Conservation (phyloP, 2,797 vertebrate genomes). For the Euphonia xanthogaster region DNA sequence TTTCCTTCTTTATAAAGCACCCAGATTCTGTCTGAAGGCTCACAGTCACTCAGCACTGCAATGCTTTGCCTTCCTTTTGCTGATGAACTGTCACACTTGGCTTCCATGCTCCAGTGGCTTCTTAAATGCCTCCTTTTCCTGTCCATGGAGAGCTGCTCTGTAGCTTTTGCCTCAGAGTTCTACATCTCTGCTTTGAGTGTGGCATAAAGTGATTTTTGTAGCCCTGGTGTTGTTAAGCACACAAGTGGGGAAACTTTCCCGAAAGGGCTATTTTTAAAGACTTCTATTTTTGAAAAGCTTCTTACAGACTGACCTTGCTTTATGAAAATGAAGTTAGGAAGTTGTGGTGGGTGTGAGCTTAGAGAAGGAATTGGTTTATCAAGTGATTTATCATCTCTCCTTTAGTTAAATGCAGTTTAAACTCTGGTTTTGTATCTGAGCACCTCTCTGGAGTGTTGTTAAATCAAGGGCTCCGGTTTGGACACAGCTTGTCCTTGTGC, state of each 20-base stretch:
- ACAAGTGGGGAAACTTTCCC: background rate
- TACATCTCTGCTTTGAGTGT: background rate
- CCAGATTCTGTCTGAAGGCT: background rate
- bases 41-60: background rate
- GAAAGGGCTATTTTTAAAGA: background rate
- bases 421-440: background rate
- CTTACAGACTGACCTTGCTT: background rate
- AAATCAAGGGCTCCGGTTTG: background rate
- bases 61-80: background rate
- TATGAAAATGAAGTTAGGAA: background rate
- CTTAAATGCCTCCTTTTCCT: slow-evolving; percentile 8
- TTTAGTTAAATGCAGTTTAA: background rate
- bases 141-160: background rate
- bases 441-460: background rate
- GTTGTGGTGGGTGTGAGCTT: background rate
- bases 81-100: background rate
- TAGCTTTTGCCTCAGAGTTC: background rate
- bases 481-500: background rate
- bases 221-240: background rate
- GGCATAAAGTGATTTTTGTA: background rate
- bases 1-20: background rate
- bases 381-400: background rate
- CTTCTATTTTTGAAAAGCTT: background rate
- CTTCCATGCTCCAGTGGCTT: background rate
- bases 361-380: background rate